Base-by-base conservation (phyloP, 2,888 invertebrate species). In the Drosophila tanythrix region DNA sequence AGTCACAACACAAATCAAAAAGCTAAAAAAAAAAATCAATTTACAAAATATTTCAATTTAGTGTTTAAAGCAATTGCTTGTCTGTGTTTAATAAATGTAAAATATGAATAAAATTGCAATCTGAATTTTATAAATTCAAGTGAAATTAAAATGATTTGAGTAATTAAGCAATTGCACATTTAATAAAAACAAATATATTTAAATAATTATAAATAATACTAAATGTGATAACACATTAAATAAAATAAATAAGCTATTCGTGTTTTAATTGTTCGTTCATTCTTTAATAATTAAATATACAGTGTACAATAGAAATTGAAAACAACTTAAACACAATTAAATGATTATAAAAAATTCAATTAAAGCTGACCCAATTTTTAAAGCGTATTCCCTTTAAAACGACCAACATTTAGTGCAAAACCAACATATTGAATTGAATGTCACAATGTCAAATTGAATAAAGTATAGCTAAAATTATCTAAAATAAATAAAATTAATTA, bases 1-100 rank as follows among this genome's bases (percentile, higher is more conserved):
- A 18, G 53, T n/a, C 58, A 33, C 13, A 36, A 36, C 21, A 11
- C 7, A 46, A 67, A 59, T 48, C 53, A 40, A 60, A 63, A 61
- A 40, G 60, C 53, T 61, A 56, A 18, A 36, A 36, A 15, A 55
- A 25, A 10, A 56, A 35, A 60, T 35, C 36, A 56, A 40, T 15
- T 27, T 7, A 21, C 25, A 18, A 27, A 18, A 31, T 25, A 31
- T 15, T n/a, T 21, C 13, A 29, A 50, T 35, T 36, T 13, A 18
- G 31, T 57, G 40, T 25, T 51, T 35, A 21, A 40, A 59, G 27
- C 50, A 59, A 13, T 48, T 35, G 11, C 31, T 11, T 46, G 35
- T 35, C 13, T 8, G 15, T 31, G 31, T 40, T n/a, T 29, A 31
- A 36, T 11, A 48, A 33, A 46, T 11, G 3, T n/a, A 5, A 35